Base-by-base conservation (phyloP, 2,888 invertebrate species). In the Pseudanteris insignis region DNA sequence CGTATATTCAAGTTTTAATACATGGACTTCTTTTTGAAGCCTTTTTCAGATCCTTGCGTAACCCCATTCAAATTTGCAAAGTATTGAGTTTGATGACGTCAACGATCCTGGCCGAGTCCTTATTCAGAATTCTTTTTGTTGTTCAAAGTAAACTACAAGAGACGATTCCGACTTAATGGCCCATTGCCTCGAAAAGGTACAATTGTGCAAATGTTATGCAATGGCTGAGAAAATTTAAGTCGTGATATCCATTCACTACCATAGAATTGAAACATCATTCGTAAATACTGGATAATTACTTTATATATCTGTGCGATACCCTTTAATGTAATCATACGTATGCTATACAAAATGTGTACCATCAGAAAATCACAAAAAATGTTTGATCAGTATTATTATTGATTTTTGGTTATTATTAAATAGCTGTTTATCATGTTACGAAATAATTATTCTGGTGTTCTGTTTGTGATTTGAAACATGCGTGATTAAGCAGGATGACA, bases 61-160 rank as follows among this genome's bases (percentile, higher is more conserved):
- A 53, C 25, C 43, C 28, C n/a, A 43, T 43, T 43, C 43, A 53
- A 53, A 53, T 43, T 43, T 36, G 43, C 43, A 43, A 29, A 29
- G 40, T 25, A 41, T 50, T 33, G 43, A 34, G 51, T 41, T 41
- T 41, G 38, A 51, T 51, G 51, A 26, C 6, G 32, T 9, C 8
- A 32, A 13, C 24, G 12, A 32, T 32, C 25, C 14, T 43, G 30
- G 29, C 18, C 13, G 10, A 11, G 18, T 18, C 14, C n/a, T 41
- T 41, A 12, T 41, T 48, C 24, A 12, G n/a, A 7, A n/a, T 15
- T 40, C 33, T 50, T 50, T 40, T 34, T 48, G 24, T 9, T 32
- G 34, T 24, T 50, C 25, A 2, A 1, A 33, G 25, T 11, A 33
- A 50, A 48, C 11, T 30, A 47, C 37, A 29, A 29, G 28, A 26